phyloP scores from a whole-genome alignment of 2,797 vertebrate genomes.

The Iguana delicatissima region DNA sequence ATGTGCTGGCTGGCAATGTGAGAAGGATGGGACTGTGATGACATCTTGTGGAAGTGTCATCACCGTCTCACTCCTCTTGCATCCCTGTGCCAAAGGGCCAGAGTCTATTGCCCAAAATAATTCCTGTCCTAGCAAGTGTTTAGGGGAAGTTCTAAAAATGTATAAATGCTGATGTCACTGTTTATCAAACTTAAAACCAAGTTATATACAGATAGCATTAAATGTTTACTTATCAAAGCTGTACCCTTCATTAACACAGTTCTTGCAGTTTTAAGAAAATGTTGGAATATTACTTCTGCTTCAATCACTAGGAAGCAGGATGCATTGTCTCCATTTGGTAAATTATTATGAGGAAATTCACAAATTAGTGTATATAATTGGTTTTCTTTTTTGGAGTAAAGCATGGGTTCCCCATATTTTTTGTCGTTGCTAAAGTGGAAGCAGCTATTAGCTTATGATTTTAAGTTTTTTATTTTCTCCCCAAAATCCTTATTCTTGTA shows the following conservation, averaged over 20 bases:
- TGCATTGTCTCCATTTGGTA: background rate
- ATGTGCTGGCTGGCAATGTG: too few relatives aligned
- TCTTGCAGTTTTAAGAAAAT: slow-evolving; percentile 47
- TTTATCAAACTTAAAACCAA: slow-evolving; percentile 19
- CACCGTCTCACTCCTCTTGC: too few relatives aligned
- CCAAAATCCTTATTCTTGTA: slow-evolving; percentile 39
- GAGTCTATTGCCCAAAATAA: background rate
- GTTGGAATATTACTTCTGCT: slow-evolving; percentile 52
- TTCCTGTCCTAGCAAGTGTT: background rate
- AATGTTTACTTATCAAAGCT: slow-evolving; percentile 47
- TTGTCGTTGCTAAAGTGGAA: background rate
- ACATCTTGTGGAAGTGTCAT: too few relatives aligned
- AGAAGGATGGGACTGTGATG: too few relatives aligned
- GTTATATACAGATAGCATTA: slow-evolving; percentile 58
- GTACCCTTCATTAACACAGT: slow-evolving; percentile 50
- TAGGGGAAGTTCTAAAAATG: background rate
- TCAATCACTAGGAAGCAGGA: slow-evolving; percentile 40
- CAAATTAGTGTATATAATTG: slow-evolving; percentile 6
- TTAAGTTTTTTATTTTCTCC: slow-evolving; percentile 61
- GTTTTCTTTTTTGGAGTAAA: background rate
- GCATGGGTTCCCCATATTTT: background rate
- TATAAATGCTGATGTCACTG: background rate
- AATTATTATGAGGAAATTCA: slow-evolving; percentile 23
- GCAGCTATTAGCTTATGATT: background rate
- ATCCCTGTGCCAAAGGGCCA: too few relatives aligned